A percentile compares a stretch with the other conserved stretches of the same genome.
Conservation (phyloP, 2,113 vertebrate species). For the Emydocephalus ijimae region DNA sequence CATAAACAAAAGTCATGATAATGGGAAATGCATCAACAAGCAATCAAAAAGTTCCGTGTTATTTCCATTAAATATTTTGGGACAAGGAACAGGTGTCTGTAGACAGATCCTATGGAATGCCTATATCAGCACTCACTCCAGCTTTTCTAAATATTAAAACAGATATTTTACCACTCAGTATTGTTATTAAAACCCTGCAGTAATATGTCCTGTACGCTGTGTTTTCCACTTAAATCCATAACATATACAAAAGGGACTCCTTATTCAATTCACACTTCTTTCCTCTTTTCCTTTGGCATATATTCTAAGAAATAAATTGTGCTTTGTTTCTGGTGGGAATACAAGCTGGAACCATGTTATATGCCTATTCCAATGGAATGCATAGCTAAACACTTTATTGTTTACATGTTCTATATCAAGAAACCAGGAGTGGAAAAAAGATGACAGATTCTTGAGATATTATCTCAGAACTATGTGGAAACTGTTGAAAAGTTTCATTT, state of each 20-base stretch:
- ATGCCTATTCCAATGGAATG: slow-evolving; percentile 14
- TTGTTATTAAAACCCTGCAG: neutral
- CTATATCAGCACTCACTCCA: neutral
- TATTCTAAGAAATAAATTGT: slow-evolving; percentile 7
- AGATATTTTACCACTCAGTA: neutral
- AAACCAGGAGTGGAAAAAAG: slow-evolving; percentile 1
- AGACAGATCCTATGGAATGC: neutral
- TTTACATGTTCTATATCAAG: neutral
- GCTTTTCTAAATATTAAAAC: neutral
- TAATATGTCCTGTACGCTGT: neutral
- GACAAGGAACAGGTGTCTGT: neutral
- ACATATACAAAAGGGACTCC: neutral
- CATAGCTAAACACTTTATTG: slow-evolving; percentile 5
- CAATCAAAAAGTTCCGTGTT: neutral
- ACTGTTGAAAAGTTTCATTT: slow-evolving; percentile 6
- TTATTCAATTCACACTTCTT: neutral
- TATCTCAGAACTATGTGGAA: neutral
- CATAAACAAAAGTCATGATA: neutral
- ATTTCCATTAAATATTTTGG: neutral
- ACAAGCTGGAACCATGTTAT: neutral
- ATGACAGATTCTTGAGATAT: slow-evolving; percentile 7
- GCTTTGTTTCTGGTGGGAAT: neutral
- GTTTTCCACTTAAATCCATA: neutral
- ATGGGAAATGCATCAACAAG: neutral
- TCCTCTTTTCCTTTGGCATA: slow-evolving; percentile 8